Conservation (phyloP, 2,113 vertebrate genomes). For the Ovis canadensis region DNA sequence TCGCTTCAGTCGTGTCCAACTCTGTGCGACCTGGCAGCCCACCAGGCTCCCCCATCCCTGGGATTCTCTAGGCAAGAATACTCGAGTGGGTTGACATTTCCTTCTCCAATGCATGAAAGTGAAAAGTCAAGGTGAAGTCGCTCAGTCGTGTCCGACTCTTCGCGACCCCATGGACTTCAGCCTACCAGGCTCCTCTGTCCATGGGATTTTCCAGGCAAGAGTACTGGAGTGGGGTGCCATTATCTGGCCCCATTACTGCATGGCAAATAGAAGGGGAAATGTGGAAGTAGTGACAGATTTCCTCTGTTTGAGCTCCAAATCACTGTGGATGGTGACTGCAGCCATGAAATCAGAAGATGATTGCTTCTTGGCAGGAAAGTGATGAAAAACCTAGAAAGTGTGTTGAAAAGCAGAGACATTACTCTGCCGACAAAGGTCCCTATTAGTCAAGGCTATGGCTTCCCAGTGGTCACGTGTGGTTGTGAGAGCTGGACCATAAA, state of each 20-base stretch:
- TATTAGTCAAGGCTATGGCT: neutral
- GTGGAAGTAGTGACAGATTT: neutral
- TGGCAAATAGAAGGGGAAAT: neutral
- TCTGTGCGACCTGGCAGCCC: too few species aligned
- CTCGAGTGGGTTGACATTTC: too few species aligned
- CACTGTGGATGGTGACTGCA: neutral
- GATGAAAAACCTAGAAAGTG: neutral
- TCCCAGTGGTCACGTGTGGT: accelerated
- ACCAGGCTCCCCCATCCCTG: too few species aligned
- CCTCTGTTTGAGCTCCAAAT: neutral
- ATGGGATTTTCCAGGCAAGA: too few species aligned
- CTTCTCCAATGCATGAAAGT: too few species aligned
- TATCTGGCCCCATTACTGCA: neutral
- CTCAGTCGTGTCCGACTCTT: too few species aligned
- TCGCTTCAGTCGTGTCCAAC: too few species aligned
- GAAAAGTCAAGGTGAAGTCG: too few species aligned
- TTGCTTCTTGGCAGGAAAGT: neutral
- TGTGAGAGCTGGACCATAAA: neutral
- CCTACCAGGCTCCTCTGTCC: too few species aligned
- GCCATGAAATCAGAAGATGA: neutral
- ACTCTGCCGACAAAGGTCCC: neutral
- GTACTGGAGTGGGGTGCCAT: too few species aligned
- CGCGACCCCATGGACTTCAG: too few species aligned
- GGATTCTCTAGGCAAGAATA: too few species aligned
- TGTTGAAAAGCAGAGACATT: neutral